Base-by-base conservation (phyloP, 2,888 invertebrate species). In the Epinotia nisella region DNA sequence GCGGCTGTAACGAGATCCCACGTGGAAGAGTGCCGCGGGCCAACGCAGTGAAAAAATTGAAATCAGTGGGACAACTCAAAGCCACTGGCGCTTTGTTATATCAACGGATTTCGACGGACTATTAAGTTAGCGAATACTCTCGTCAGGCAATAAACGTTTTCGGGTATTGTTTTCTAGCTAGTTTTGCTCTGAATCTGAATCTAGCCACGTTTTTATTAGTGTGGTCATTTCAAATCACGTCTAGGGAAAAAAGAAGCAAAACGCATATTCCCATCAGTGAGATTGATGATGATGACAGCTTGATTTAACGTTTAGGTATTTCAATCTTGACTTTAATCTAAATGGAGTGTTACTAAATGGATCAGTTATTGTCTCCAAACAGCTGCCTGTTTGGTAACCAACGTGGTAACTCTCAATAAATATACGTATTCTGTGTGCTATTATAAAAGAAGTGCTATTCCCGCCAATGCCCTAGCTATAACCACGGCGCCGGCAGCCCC, bases 1-100 rank as follows among this genome's bases (percentile, higher is more conserved):
- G 83, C 72, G 81, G 75, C 74, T 79, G 83, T 84, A 85, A 85
- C 84, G 82, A 85, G 84, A 82, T 83, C 82, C 83, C 81, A 65
- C 65, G 78, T 80, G 45, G 80, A 78, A 80, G 72, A 78, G 73
- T 74, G 77, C 80, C 75, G 75, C 76, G 76, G 74, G 79, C 78
- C 71, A 70, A 49, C 75, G 59, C 65, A 41, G 71, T 74, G 49
- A 55, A 65, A 41, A 71, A 74, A 73, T 62, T 65, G 56, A 58
- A 60, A 68, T 61, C 72, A 73, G 72, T 53, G 72, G 45, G 67
- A 67, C 71, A 72, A 72, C 49, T 67, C 71, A 61, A 72, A 67
- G 61, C 61, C 60, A 71, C 56, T 24, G 21, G 56, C 51, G 58
- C 62, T 73, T 73, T 73, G 68, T 73, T 62, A 49, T 68, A 73